A percentile compares a stretch with the other conserved stretches of the same genome.
Evolutionary conservation across 1,140 invertebrate genomes (phyloP).

Genomic region (Diorhabda sublineata): DNA sequence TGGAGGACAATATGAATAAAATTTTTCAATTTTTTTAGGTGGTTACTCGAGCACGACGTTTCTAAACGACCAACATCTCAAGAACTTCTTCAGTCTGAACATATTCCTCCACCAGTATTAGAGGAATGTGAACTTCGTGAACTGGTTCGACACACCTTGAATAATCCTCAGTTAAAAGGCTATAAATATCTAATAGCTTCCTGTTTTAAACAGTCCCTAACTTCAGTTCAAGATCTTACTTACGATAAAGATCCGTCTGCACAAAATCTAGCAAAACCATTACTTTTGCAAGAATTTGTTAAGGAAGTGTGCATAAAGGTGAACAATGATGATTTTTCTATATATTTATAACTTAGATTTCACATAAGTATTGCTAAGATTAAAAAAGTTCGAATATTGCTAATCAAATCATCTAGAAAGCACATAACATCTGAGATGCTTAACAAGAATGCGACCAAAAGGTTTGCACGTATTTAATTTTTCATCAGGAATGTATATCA

Average conservation of each 20-base stretch:
- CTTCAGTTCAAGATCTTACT: slow-evolving; percentile 66
- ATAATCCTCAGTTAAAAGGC: slow-evolving; percentile 74
- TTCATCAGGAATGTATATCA: too few relatives aligned
- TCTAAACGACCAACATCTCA: slow-evolving; percentile 73
- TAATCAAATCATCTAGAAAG: too few relatives aligned
- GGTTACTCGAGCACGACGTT: slow-evolving; percentile 83
- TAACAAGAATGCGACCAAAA: too few relatives aligned
- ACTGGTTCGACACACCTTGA: slow-evolving; percentile 69
- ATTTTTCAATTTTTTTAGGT: slow-evolving; percentile 48
- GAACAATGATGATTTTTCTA: background rate
- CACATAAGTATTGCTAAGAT: background rate
- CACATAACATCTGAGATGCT: too few relatives aligned
- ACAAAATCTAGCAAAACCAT: slow-evolving; percentile 32
- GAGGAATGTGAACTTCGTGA: slow-evolving; percentile 78
- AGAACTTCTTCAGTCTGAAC: slow-evolving; percentile 75
- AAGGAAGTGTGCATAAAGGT: slow-evolving; percentile 38
- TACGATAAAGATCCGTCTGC: slow-evolving; percentile 64
- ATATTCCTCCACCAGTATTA: slow-evolving; percentile 71
- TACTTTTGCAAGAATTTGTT: slow-evolving; percentile 39
- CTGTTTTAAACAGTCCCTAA: slow-evolving; percentile 64
- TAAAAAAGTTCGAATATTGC: too few relatives aligned
- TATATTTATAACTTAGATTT: background rate
- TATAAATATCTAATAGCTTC: slow-evolving; percentile 74
- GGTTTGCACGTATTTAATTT: too few relatives aligned
- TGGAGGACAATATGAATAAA: too few relatives aligned